Conservation (phyloP, 2,113 vertebrate genomes). For the Salvelinus sp. region DNA sequence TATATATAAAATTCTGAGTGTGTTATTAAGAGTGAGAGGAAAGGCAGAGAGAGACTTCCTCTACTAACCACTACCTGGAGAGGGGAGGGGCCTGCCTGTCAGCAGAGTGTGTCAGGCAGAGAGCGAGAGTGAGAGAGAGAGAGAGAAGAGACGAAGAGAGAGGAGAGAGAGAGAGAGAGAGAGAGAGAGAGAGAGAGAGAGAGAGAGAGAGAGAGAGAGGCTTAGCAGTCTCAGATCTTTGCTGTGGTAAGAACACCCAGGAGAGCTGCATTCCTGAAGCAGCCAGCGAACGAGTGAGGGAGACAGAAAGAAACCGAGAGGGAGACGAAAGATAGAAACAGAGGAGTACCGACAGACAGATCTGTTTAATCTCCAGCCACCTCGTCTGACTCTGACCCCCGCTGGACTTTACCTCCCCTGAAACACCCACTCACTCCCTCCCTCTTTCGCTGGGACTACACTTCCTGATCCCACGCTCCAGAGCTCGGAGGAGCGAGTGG, state of each 20-base stretch:
- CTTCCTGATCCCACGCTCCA: constrained; percentile 46
- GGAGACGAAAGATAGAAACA: constrained; percentile 4
- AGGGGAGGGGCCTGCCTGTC: constrained; percentile 63
- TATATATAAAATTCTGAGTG: constrained; percentile 7
- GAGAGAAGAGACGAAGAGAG: constrained; percentile 33
- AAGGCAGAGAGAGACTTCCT: constrained; percentile 42
- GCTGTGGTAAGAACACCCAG: constrained; percentile 59
- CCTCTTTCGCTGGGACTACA: constrained; percentile 32
- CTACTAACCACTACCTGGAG: constrained; percentile 62
- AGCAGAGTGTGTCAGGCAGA: constrained; percentile 53
- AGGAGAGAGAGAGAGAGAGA: constrained; percentile 27
- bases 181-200: constrained; percentile 48
- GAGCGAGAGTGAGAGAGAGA: constrained; percentile 26
- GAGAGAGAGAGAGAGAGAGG: constrained; percentile 29
- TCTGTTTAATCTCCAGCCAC: constrained; percentile 29
- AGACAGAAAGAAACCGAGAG: not conserved
- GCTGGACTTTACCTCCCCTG: constrained; percentile 24
- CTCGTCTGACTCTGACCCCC: constrained; percentile 47
- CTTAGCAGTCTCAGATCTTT: constrained; percentile 62
- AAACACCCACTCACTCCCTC: constrained; percentile 3
- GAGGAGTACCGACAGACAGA: constrained; percentile 24
- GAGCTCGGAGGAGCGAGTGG: constrained; percentile 37
- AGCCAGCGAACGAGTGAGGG: constrained; percentile 26
- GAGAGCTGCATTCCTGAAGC: constrained; percentile 70
- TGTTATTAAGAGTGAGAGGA: constrained; percentile 9